Percentiles rank a stretch among this genome's conserved stretches.
These are phyloP conservation scores for Lottia gigantea DNA, from an alignment of 2,888 invertebrate species.

Conservation along the genomic window DNA sequence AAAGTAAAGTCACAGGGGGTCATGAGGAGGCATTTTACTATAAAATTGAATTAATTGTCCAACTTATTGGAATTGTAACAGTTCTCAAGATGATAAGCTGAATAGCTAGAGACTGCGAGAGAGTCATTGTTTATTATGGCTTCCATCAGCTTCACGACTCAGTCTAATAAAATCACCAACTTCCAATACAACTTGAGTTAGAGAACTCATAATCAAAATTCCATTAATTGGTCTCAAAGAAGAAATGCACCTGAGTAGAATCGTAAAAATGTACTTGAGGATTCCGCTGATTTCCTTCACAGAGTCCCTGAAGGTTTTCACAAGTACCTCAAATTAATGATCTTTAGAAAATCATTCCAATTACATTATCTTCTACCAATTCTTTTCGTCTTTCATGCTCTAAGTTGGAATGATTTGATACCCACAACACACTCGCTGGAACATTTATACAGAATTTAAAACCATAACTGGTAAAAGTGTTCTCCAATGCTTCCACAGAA, in stretches of 20 bases:
- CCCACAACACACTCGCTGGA: too few species aligned
- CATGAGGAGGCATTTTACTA: constrained; percentile 21
- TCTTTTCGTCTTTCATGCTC: too few species aligned
- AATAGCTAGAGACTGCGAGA: constrained; percentile 7
- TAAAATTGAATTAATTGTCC: constrained; percentile 25
- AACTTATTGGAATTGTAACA: constrained; percentile 22
- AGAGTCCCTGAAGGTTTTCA: constrained; percentile 1
- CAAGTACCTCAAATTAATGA: constrained; percentile 10
- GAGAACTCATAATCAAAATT: constrained; percentile 11
- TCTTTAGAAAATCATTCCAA: constrained; percentile 9
- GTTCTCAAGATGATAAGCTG: constrained; percentile 10
- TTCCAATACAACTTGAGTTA: constrained; percentile 6
- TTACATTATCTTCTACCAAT: not conserved
- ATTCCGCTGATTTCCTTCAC: constrained; percentile 5
- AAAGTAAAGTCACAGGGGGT: constrained; percentile 18
- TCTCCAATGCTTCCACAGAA: too few species aligned
- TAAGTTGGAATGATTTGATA: too few species aligned
- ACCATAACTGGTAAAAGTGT: too few species aligned
- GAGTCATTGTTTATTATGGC: constrained; percentile 9
- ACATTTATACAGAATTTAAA: too few species aligned
- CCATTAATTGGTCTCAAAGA: constrained; percentile 11
- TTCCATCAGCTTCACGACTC: not conserved
- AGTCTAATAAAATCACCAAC: not conserved
- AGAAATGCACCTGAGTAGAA: constrained; percentile 8
- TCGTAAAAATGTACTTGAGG: constrained; percentile 9